Percentiles rank a stretch among this genome's conserved stretches.
These are phyloP conservation scores for Sapajus apella DNA, from an alignment of 2,113 vertebrate genomes.

Conservation along the genomic window DNA sequence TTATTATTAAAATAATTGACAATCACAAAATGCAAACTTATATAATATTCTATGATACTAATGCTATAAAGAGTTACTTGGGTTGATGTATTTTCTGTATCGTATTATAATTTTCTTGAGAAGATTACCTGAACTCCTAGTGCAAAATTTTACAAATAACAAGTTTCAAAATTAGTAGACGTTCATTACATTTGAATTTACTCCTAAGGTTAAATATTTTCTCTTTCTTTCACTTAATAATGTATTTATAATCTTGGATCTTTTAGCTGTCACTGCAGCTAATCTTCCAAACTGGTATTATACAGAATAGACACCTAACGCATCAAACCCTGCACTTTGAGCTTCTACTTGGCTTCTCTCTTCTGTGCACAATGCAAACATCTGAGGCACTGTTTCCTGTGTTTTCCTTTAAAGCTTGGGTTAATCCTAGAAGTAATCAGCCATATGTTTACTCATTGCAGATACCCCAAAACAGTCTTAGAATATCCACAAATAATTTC, in stretches of 20 bases:
- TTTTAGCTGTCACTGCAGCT: neutral
- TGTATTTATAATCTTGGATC: no score
- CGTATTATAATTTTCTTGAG: neutral
- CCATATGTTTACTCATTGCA: neutral
- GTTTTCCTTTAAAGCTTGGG: neutral
- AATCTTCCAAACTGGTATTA: neutral
- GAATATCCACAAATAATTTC: neutral
- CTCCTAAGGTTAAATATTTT: neutral
- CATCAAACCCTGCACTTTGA: neutral
- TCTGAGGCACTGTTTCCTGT: neutral
- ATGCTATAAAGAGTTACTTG: neutral
- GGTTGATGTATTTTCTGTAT: neutral
- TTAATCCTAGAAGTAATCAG: neutral
- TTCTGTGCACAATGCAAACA: neutral
- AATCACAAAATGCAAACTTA: neutral
- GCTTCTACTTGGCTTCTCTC: neutral
- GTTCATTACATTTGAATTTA: neutral
- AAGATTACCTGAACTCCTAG: neutral
- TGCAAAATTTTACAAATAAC: neutral
- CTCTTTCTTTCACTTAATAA: neutral
- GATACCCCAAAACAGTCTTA: neutral
- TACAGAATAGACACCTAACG: neutral
- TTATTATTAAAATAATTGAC: neutral
- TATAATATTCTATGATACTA: neutral
- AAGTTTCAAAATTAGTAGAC: neutral